Percentiles rank a stretch among this genome's conserved stretches.
These are phyloP conservation scores for Drosophila guanche DNA, from an alignment of 1,140 invertebrate genomes.

Conservation along the genomic window DNA sequence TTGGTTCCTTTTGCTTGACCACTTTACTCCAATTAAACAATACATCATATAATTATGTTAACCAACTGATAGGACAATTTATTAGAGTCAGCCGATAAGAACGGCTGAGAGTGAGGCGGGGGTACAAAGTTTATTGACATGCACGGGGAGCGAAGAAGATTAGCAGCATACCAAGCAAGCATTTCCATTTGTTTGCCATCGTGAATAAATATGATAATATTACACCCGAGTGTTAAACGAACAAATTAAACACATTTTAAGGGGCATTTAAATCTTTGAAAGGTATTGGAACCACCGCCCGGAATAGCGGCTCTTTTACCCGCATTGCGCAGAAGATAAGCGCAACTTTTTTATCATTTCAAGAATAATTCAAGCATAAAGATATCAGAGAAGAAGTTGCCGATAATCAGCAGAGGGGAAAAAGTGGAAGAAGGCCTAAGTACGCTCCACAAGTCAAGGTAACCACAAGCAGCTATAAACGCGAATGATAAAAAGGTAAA, in stretches of 20 bases:
- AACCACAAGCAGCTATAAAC: conserved; percentile 12
- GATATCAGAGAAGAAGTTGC: conserved; percentile 19
- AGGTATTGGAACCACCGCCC: neutral
- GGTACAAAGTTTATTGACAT: conserved; percentile 56
- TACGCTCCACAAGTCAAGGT: conserved; percentile 7
- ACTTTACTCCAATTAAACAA: conserved; percentile 23
- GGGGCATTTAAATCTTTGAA: neutral
- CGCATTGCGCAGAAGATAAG: conserved; percentile 29
- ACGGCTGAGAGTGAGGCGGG: neutral
- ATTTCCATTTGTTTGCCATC: conserved; percentile 27
- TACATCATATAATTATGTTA: conserved; percentile 24
- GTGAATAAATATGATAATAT: conserved; percentile 35
- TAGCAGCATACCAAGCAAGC: conserved; percentile 36
- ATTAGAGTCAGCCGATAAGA: conserved; percentile 27
- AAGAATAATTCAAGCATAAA: conserved; percentile 16
- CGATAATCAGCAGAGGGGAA: conserved; percentile 3
- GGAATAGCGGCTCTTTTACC: conserved; percentile 27
- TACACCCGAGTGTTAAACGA: conserved; percentile 32
- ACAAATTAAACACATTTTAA: conserved; percentile 6
- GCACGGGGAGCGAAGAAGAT: conserved; percentile 36
- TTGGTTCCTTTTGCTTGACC: neutral
- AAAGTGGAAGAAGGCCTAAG: neutral
- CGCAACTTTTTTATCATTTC: conserved; percentile 28
- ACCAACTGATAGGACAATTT: conserved; percentile 18
- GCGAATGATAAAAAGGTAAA: conserved; percentile 30